These are phyloP conservation scores for Oeneis ivallda DNA, from an alignment of 2,888 invertebrate species.

Conservation along the genomic window DNA sequence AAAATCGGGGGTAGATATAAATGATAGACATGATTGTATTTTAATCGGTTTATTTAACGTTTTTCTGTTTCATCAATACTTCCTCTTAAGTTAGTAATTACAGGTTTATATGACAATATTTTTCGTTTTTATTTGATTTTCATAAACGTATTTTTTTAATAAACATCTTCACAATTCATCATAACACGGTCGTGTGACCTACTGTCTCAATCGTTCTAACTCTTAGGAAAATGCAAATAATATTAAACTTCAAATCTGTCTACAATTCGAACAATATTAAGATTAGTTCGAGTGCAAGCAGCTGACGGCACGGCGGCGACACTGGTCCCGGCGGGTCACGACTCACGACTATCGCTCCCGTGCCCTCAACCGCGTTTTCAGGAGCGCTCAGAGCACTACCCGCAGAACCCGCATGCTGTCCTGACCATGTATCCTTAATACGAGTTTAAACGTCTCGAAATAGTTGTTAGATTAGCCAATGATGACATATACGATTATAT, in stretches of 20 bases:
- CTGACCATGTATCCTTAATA: neutral
- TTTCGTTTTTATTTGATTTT: constrained; percentile 80
- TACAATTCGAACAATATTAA: constrained; percentile 78
- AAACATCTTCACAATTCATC: constrained; percentile 80
- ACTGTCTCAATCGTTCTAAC: constrained; percentile 80
- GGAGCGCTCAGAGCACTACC: constrained; percentile 33
- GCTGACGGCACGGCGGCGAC: constrained; percentile 57
- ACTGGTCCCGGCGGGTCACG: neutral
- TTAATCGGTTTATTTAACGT: constrained; percentile 82
- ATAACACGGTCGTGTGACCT: constrained; percentile 81
- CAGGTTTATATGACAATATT: constrained; percentile 81
- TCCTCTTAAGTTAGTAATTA: constrained; percentile 81
- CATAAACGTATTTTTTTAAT: constrained; percentile 80
- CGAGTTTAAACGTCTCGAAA: too few species aligned
- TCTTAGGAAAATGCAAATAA: constrained; percentile 81
- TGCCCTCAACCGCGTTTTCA: constrained; percentile 34
- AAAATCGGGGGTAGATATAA: constrained; percentile 35
- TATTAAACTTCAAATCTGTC: constrained; percentile 78
- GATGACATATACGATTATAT: too few species aligned
- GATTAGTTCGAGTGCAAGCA: constrained; percentile 74
- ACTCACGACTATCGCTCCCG: constrained; percentile 36
- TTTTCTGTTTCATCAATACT: constrained; percentile 80
- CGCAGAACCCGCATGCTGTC: neutral
- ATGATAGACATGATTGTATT: constrained; percentile 70
- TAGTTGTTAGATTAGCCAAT: too few species aligned